Percentiles rank a stretch among this genome's conserved stretches.
These are phyloP conservation scores for Paraplagusia blochii DNA, from an alignment of 2,113 vertebrate species.

Conservation along the genomic window DNA sequence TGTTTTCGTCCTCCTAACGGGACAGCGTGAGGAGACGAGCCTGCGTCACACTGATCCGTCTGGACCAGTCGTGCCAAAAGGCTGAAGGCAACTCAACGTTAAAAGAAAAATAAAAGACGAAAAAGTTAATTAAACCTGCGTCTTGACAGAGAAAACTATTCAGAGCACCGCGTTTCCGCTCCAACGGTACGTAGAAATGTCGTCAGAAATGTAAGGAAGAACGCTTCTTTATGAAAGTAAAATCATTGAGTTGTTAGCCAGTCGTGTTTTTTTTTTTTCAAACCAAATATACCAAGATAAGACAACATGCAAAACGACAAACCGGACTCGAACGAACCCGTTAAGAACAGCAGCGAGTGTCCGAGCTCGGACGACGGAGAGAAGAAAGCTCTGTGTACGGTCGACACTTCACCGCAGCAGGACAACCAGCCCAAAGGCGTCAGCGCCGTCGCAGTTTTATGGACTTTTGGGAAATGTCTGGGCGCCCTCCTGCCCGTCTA, in stretches of 20 bases:
- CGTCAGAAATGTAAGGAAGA: slow-evolving; percentile 16
- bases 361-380: slow-evolving; percentile 14
- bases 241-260: background rate
- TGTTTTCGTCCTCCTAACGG: slow-evolving; percentile 60
- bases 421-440: slow-evolving; percentile 43
- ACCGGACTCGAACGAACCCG: slow-evolving; percentile 27
- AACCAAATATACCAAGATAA: background rate
- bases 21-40: slow-evolving; percentile 16
- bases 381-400: slow-evolving; percentile 14
- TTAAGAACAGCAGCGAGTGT: slow-evolving; percentile 15
- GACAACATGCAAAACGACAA: slow-evolving; percentile 54
- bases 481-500: slow-evolving; percentile 85
- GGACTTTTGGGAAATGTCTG: slow-evolving; percentile 83
- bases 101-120: background rate
- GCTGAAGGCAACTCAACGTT: background rate
- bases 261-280: background rate
- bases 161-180: background rate
- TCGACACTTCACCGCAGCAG: background rate
- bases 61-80: background rate
- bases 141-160: background rate
- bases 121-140: background rate
- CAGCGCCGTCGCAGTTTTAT: slow-evolving; percentile 73
- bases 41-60: slow-evolving; percentile 1
- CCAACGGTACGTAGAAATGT: background rate
- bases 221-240: background rate